These are phyloP conservation scores for Jaculus jaculus DNA, from an alignment of 2,113 vertebrate species.

Conservation along the genomic window DNA sequence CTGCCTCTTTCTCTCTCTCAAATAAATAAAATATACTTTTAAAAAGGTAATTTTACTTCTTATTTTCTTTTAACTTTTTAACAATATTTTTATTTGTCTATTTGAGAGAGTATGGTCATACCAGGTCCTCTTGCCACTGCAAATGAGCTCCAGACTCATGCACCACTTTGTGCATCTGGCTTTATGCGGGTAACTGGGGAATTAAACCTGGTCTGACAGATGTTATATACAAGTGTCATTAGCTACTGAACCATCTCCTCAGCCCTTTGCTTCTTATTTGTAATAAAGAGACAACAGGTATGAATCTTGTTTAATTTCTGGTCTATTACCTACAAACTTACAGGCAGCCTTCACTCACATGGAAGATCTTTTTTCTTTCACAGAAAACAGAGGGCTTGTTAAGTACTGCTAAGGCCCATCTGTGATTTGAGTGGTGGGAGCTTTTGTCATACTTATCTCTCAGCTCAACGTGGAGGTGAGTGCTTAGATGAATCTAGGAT, in stretches of 20 bases:
- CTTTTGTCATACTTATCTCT: neutral
- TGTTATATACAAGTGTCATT: too few relatives aligned
- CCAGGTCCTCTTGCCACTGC: too few relatives aligned
- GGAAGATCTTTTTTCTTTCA: slow-evolving; percentile 9
- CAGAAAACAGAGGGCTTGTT: neutral
- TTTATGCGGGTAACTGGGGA: too few relatives aligned
- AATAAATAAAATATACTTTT: too few relatives aligned
- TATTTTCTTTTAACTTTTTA: too few relatives aligned
- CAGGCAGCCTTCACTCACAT: neutral
- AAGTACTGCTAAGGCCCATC: neutral
- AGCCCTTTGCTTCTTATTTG: neutral
- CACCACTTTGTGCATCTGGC: too few relatives aligned
- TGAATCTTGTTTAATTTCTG: neutral
- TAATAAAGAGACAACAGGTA: slow-evolving; percentile 10
- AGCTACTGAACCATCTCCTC: too few relatives aligned
- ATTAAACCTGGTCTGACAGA: too few relatives aligned
- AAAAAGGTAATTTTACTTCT: neutral
- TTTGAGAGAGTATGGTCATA: too few relatives aligned
- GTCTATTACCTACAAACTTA: neutral
- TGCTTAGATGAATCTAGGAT: neutral
- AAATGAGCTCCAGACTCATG: too few relatives aligned
- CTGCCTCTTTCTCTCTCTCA: too few relatives aligned
- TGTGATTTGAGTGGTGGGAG: neutral
- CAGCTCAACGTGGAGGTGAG: neutral
- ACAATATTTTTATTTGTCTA: too few relatives aligned